These are phyloP conservation scores for Thermophis baileyi DNA, from an alignment of 2,113 vertebrate genomes.

Conservation along the genomic window DNA sequence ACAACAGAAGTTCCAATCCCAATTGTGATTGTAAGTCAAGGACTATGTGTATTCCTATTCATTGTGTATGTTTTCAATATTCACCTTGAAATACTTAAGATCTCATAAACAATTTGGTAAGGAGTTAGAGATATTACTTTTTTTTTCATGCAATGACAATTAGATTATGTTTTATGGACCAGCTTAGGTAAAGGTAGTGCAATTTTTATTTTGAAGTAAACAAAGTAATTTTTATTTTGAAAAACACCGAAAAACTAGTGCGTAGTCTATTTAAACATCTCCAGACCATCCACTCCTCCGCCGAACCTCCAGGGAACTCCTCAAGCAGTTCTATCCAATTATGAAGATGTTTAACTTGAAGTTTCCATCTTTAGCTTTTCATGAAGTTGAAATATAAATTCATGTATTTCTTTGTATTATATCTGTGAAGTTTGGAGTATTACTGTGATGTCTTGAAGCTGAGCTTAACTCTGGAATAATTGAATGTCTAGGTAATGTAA, in stretches of 20 bases:
- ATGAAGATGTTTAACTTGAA: not conserved
- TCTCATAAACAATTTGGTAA: not conserved
- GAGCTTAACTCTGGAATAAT: not conserved
- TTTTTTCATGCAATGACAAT: not conserved
- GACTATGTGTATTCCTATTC: not conserved
- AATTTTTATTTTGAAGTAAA: not conserved
- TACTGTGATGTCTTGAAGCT: not conserved
- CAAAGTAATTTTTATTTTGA: not conserved
- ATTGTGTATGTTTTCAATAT: not conserved
- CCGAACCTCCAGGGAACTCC: not conserved
- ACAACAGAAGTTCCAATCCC: not conserved
- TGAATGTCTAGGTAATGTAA: conserved; percentile 64
- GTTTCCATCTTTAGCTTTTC: not conserved
- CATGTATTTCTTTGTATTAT: rapidly evolving
- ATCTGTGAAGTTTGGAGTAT: rapidly evolving
- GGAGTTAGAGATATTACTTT: not conserved
- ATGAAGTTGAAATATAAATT: rapidly evolving
- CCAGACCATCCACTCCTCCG: not conserved
- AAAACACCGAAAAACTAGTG: not conserved
- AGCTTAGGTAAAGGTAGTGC: not conserved
- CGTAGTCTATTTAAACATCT: not conserved
- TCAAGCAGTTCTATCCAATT: not conserved
- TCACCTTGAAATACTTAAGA: not conserved
- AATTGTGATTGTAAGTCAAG: not conserved
- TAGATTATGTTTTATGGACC: not conserved